Conservation (phyloP, 1,140 invertebrate species). For the Anadara kagoshimensis region DNA sequence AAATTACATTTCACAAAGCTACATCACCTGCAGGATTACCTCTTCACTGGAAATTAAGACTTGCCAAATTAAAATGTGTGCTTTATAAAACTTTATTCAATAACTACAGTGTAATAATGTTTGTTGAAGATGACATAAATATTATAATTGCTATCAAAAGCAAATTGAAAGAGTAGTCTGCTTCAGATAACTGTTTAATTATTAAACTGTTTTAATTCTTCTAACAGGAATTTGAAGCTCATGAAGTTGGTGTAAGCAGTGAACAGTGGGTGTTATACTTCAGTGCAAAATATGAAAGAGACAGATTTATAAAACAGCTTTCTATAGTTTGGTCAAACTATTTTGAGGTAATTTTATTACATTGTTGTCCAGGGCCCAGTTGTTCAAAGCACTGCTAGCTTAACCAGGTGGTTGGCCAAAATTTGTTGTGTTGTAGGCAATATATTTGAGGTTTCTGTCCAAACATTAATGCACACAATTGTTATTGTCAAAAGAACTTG, state of each 20-base stretch:
- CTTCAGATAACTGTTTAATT: background rate
- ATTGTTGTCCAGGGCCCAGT: too few relatives aligned
- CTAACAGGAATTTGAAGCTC: slow-evolving; percentile 68
- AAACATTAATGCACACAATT: too few relatives aligned
- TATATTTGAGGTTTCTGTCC: too few relatives aligned
- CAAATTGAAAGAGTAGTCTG: too few relatives aligned
- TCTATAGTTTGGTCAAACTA: slow-evolving; percentile 56
- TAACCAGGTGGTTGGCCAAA: too few relatives aligned
- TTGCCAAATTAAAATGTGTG: background rate
- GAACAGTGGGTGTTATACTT: slow-evolving; percentile 70
- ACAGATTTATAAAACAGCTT: slow-evolving; percentile 54
- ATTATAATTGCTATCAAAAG: background rate
- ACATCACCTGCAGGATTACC: background rate
- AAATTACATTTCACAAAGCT: too few relatives aligned
- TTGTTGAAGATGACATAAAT: background rate
- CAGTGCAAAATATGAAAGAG: slow-evolving; percentile 52
- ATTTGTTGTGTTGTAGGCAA: too few relatives aligned
- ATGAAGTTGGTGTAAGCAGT: slow-evolving; percentile 51
- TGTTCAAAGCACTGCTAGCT: too few relatives aligned
- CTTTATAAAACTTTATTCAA: background rate
- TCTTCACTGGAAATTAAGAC: background rate
- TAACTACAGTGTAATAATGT: background rate
- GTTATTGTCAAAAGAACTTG: too few relatives aligned
- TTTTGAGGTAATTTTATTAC: slow-evolving; percentile 54
- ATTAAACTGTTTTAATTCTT: background rate